Evolutionary conservation across 2,888 invertebrate genomes (phyloP).

Genomic region (Phragmatobia fuliginosa): DNA sequence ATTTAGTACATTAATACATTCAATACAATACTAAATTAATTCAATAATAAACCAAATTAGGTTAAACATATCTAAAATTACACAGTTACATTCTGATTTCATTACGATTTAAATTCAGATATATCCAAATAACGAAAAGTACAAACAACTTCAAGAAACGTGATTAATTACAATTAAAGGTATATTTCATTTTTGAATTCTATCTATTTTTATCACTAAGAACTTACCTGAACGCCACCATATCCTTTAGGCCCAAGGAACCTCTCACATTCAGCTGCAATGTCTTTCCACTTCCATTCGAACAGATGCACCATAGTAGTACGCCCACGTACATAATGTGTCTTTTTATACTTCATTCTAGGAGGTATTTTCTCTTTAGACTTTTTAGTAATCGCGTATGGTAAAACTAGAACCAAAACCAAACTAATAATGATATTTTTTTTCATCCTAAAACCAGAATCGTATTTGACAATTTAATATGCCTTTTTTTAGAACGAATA

Average conservation of each 20-base stretch:
- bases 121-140: too few relatives aligned
- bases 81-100: too few relatives aligned
- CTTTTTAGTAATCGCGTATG: slow-evolving; percentile 17
- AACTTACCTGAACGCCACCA: slow-evolving; percentile 90
- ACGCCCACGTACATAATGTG: slow-evolving; percentile 85
- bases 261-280: slow-evolving; percentile 92
- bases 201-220: neutral
- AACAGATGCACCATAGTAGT: slow-evolving; percentile 91
- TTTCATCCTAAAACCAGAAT: slow-evolving; percentile 66
- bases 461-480: neutral
- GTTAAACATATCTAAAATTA: too few relatives aligned
- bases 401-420: slow-evolving; percentile 54
- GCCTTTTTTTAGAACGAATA: neutral
- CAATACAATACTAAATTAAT: too few relatives aligned
- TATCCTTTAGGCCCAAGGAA: slow-evolving; percentile 91
- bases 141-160: too few relatives aligned
- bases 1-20: too few relatives aligned
- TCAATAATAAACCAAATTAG: too few relatives aligned
- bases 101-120: too few relatives aligned
- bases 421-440: slow-evolving; percentile 67
- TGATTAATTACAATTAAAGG: too few relatives aligned
- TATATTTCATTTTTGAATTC: too few relatives aligned
- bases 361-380: neutral
- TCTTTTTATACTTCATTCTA: slow-evolving; percentile 77
- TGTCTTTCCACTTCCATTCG: slow-evolving; percentile 94